These are phyloP conservation scores for Trachemys scripta DNA, from an alignment of 2,113 vertebrate genomes.

Conservation along the genomic window DNA sequence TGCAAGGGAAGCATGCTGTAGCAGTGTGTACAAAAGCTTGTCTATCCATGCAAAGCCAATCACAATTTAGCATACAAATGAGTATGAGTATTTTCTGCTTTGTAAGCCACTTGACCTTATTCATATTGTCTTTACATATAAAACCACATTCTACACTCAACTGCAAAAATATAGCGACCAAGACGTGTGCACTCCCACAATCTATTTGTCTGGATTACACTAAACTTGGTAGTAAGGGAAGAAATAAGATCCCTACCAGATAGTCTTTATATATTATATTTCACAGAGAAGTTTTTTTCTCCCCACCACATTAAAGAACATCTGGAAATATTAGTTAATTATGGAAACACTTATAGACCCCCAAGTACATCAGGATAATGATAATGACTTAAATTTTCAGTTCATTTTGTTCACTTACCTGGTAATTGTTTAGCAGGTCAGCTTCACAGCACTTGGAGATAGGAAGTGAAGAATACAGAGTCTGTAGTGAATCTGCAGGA, in stretches of 20 bases:
- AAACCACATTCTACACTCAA: not conserved
- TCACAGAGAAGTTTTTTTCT: not conserved
- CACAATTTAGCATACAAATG: not conserved
- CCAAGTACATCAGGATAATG: not conserved
- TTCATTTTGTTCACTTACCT: not conserved
- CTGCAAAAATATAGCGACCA: not conserved
- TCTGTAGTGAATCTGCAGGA: not conserved
- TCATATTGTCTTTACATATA: not conserved
- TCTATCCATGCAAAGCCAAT: not conserved
- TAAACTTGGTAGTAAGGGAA: not conserved
- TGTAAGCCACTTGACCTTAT: not conserved
- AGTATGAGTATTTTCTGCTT: not conserved
- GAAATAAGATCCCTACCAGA: not conserved
- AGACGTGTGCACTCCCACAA: not conserved
- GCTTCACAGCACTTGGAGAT: not conserved
- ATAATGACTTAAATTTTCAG: not conserved
- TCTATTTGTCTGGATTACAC: not conserved
- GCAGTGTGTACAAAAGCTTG: not conserved
- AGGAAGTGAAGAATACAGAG: not conserved
- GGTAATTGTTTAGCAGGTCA: not conserved
- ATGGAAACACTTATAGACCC: not conserved
- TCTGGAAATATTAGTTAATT: not conserved
- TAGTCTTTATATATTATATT: not conserved
- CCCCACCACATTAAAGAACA: not conserved
- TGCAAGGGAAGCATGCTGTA: not conserved